Evolutionary conservation across 1,140 invertebrate species (phyloP).

Genomic region (Drosophila watanabei): DNA sequence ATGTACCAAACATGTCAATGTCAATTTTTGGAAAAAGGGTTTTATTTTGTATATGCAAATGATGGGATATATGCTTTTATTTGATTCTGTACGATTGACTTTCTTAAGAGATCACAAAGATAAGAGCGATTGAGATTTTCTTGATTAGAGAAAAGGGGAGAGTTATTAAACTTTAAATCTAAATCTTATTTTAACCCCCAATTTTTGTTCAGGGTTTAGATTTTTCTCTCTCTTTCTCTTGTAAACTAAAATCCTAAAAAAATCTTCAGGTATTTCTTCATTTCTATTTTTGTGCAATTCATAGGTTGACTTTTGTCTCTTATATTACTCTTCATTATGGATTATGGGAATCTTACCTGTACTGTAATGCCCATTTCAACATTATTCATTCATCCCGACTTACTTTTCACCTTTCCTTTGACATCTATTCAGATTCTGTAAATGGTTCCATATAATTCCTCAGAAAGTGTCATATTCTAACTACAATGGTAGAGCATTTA

Average conservation of each 20-base stretch:
- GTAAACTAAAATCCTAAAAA: background rate
- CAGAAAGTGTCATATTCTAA: background rate
- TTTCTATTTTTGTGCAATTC: background rate
- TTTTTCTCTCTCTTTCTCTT: background rate
- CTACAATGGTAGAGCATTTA: constrained; percentile 15
- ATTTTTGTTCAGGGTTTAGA: background rate
- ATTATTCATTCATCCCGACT: background rate
- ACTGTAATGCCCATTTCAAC: background rate
- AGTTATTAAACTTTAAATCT: background rate
- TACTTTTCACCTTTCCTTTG: background rate
- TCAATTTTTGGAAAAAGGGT: constrained; percentile 17
- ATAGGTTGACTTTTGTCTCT: background rate
- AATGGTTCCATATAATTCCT: background rate
- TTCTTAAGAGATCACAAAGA: constrained; percentile 18
- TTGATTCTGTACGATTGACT: background rate
- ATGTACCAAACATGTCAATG: constrained; percentile 41
- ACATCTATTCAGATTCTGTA: constrained; percentile 3
- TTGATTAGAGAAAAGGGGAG: background rate
- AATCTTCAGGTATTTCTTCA: background rate
- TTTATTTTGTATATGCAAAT: constrained; percentile 33
- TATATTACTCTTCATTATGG: no score
- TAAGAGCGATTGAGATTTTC: background rate
- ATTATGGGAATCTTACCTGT: background rate
- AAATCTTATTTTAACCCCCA: background rate
- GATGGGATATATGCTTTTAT: constrained; percentile 1